phyloP scores from a whole-genome alignment of 2,888 invertebrate species.

The Stictocephala bisonia region DNA sequence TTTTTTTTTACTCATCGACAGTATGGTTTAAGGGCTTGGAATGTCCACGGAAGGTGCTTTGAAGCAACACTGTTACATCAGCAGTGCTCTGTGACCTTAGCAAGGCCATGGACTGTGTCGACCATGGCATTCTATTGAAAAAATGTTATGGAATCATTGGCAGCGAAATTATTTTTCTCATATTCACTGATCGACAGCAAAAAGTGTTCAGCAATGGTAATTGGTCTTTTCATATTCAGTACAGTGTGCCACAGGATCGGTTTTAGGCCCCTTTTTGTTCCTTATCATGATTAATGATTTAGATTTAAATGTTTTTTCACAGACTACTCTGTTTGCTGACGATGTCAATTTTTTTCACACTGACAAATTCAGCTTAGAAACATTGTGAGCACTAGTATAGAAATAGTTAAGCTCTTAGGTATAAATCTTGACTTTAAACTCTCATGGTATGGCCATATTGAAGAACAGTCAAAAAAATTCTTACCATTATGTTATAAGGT shows the following conservation, averaged over 20 bases:
- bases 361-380: too few species aligned
- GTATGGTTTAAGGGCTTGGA: conserved; percentile 14
- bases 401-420: too few species aligned
- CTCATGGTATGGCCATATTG: too few species aligned
- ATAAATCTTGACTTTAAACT: too few species aligned
- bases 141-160: conserved; percentile 10
- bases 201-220: not conserved
- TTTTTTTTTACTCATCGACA: not conserved
- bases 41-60: conserved; percentile 1
- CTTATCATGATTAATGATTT: too few species aligned
- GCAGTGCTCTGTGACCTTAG: not conserved
- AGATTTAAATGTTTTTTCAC: too few species aligned
- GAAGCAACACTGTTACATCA: not conserved
- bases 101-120: conserved; percentile 15
- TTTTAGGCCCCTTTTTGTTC: too few species aligned
- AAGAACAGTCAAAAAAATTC: too few species aligned
- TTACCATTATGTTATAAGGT: too few species aligned
- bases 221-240: not conserved
- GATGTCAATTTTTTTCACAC: too few species aligned
- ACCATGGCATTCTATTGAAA: conserved; percentile 12
- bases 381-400: too few species aligned
- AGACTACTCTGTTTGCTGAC: too few species aligned
- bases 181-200: conserved; percentile 26
- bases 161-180: not conserved
- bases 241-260: conserved; percentile 27